phyloP scores from a whole-genome alignment of 2,797 vertebrate genomes.

The Chrosomus eos region DNA sequence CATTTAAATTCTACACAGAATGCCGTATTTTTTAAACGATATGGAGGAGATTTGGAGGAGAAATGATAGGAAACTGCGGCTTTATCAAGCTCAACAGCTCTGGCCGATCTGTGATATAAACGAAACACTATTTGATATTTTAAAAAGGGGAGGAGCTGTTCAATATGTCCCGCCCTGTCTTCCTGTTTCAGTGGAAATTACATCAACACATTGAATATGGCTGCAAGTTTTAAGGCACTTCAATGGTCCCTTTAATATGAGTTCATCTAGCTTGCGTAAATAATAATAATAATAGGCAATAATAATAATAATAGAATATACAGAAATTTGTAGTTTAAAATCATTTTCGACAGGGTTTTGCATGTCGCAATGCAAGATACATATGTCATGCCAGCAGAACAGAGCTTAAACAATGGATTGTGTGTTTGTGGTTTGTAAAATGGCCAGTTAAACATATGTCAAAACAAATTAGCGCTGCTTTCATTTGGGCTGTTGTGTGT shows the following conservation, averaged over 20 bases:
- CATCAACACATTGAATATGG: not conserved
- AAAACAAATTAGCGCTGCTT: constrained; percentile 47
- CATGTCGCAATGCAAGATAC: constrained; percentile 26
- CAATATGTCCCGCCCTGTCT: not conserved
- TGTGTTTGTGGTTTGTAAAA: constrained; percentile 47
- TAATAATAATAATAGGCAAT: not conserved
- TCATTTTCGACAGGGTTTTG: not conserved
- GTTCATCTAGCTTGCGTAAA: not conserved
- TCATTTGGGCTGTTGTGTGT: constrained; percentile 8
- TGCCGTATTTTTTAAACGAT: not conserved
- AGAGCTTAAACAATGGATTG: constrained; percentile 39
- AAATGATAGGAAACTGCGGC: not conserved
- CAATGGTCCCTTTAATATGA: not conserved
- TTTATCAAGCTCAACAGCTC: not conserved
- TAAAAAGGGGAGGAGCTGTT: not conserved
- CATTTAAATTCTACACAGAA: not conserved
- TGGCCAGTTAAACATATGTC: constrained; percentile 29
- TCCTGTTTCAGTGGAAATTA: not conserved
- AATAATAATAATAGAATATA: not conserved
- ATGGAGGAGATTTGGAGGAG: not conserved
- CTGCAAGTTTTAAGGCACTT: accelerated
- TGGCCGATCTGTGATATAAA: not conserved
- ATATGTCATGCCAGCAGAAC: constrained; percentile 3
- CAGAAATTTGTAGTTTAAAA: not conserved
- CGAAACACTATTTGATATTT: not conserved